These are phyloP conservation scores for Gymnoscopelus microlampas DNA, from an alignment of 2,797 vertebrate genomes.

Conservation along the genomic window DNA sequence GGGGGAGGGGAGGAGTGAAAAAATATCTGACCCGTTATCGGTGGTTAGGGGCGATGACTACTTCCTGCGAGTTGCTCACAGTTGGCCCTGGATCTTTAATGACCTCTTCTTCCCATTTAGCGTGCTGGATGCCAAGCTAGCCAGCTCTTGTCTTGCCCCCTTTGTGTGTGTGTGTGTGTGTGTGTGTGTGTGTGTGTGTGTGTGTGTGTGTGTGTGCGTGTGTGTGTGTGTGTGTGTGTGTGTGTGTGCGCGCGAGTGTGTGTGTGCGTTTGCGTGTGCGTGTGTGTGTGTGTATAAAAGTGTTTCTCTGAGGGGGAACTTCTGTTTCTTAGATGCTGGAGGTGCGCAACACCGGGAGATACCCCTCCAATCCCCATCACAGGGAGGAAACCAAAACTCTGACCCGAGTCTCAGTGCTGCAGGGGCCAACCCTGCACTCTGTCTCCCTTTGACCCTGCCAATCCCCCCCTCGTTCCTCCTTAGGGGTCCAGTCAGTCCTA, in stretches of 20 bases:
- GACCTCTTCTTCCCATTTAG: conserved; percentile 58
- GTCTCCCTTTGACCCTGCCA: conserved; percentile 24
- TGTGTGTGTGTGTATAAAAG: too few species aligned
- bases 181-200: too few species aligned
- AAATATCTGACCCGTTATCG: conserved; percentile 49
- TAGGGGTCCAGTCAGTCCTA: conserved; percentile 17
- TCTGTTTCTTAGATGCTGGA: too few species aligned
- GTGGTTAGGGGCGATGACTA: conserved; percentile 58
- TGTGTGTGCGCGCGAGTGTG: too few species aligned
- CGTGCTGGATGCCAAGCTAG: conserved; percentile 59
- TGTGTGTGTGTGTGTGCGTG: too few species aligned
- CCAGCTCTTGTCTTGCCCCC: conserved; percentile 46
- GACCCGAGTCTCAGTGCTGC: conserved; percentile 51
- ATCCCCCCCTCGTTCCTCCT: conserved; percentile 42
- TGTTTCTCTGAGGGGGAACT: too few species aligned
- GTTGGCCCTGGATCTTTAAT: conserved; percentile 54
- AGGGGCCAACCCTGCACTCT: conserved; percentile 43
- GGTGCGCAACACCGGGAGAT: too few species aligned
- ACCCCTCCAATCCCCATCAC: conserved; percentile 9
- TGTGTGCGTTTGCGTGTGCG: too few species aligned
- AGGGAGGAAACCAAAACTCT: conserved; percentile 35
- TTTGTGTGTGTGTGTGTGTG: conserved; percentile 17
- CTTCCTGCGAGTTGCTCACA: conserved; percentile 42
- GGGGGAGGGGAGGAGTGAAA: conserved; percentile 13
- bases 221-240: too few species aligned